Percentiles rank a stretch among this genome's conserved stretches.
phyloP scores from a whole-genome alignment of 1,140 invertebrate genomes.

The Pinna nobilis region DNA sequence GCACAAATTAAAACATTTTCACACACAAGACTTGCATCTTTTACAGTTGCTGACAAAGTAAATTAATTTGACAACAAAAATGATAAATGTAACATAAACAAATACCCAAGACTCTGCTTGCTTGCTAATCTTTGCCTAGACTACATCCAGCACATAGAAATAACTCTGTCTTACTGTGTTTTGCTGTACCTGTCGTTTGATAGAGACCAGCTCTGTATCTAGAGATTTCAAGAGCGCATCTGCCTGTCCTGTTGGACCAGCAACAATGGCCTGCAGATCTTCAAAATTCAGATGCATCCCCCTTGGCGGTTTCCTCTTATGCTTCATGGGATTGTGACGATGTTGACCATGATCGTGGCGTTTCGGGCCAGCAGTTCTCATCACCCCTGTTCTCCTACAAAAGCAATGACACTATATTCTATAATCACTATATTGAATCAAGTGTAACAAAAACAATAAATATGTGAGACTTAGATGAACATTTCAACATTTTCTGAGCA shows the following conservation, averaged over 20 bases:
- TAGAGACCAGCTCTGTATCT: constrained; percentile 93
- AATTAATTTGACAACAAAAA: no score
- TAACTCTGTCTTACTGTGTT: no score
- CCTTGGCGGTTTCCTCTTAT: constrained; percentile 93
- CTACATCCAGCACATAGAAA: not conserved
- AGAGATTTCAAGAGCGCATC: constrained; percentile 91
- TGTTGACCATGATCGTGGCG: constrained; percentile 72
- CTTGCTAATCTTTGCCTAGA: not conserved
- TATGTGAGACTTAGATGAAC: not conserved
- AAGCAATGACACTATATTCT: constrained; percentile 10
- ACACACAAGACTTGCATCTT: no score
- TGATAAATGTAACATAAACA: not conserved
- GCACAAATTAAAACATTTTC: no score
- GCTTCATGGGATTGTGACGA: constrained; percentile 75
- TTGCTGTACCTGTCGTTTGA: constrained; percentile 93
- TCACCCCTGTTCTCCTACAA: constrained; percentile 84
- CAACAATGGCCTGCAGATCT: constrained; percentile 92
- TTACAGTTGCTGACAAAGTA: no score
- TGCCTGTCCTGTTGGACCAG: constrained; percentile 81
- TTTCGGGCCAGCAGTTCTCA: constrained; percentile 82
- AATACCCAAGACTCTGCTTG: not conserved
- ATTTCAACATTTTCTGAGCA: no score
- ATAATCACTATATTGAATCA: not conserved
- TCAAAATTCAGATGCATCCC: constrained; percentile 98
- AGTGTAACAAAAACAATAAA: not conserved